These are phyloP conservation scores for Scatophagus argus DNA, from an alignment of 2,113 vertebrate genomes.

Conservation along the genomic window DNA sequence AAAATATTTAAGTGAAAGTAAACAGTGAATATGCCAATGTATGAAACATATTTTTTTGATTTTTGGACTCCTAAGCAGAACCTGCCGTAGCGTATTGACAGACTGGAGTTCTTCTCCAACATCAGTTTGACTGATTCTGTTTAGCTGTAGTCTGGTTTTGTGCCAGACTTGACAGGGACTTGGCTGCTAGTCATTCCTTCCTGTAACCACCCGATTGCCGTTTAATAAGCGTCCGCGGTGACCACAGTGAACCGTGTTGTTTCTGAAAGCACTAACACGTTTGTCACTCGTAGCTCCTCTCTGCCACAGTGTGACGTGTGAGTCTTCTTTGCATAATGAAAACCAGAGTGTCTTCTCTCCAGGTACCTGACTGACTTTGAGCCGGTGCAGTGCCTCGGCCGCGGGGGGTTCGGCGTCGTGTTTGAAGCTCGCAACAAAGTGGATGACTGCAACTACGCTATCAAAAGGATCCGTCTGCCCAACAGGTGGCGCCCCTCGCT, in stretches of 20 bases:
- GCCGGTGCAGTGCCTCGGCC: constrained; percentile 96
- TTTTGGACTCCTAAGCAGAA: neutral
- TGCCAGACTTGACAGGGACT: constrained; percentile 1
- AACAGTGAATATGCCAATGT: neutral
- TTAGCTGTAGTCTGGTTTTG: neutral
- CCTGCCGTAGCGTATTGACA: neutral
- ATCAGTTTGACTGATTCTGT: neutral
- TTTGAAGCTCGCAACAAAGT: constrained; percentile 99
- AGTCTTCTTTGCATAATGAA: constrained; percentile 13
- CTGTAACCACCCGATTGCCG: constrained; percentile 5
- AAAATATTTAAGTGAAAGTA: neutral
- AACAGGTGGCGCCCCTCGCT: constrained; percentile 87
- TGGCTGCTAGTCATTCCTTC: neutral
- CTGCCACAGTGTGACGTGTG: fast-evolving
- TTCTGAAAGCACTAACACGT: neutral
- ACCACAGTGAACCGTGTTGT: neutral
- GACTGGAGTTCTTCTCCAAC: neutral
- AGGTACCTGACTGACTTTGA: constrained; percentile 99
- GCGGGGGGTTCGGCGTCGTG: constrained; percentile 97
- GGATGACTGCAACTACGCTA: constrained; percentile 98
- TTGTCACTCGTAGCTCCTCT: neutral
- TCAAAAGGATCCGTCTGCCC: constrained; percentile 97
- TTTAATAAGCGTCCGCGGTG: neutral
- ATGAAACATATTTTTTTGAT: neutral
- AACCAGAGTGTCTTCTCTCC: constrained; percentile 44